Percentiles rank a stretch among this genome's conserved stretches.
Evolutionary conservation across 2,888 invertebrate genomes (phyloP).

Genomic region (Melolontha melolontha): DNA sequence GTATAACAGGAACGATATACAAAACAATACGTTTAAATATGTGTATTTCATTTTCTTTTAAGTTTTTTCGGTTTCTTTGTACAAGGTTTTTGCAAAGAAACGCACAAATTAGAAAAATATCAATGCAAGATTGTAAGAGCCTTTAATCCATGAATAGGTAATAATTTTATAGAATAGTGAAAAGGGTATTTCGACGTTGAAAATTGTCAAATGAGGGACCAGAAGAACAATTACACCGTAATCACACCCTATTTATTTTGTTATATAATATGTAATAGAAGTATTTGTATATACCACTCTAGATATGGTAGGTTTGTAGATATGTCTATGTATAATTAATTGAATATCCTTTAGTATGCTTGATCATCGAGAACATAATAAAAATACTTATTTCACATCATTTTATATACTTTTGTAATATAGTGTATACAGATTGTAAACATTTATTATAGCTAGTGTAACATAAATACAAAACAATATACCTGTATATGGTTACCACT

Average conservation of each 20-base stretch:
- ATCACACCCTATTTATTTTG: background rate
- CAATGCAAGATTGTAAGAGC: constrained; percentile 4
- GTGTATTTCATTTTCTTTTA: background rate
- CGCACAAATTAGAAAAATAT: constrained; percentile 26
- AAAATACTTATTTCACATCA: too few relatives aligned
- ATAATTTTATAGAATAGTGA: background rate
- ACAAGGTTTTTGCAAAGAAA: constrained; percentile 29
- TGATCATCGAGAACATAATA: too few relatives aligned
- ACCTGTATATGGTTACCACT: too few relatives aligned
- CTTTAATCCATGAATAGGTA: background rate
- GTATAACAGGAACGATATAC: too few relatives aligned
- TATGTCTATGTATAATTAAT: too few relatives aligned
- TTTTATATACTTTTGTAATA: too few relatives aligned
- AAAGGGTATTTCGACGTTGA: background rate
- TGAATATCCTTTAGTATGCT: too few relatives aligned
- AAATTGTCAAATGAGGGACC: constrained; percentile 10
- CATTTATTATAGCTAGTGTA: too few relatives aligned
- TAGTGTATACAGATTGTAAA: too few relatives aligned
- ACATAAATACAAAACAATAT: too few relatives aligned
- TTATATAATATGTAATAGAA: background rate
- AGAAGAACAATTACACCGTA: constrained; percentile 6
- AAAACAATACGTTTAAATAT: background rate
- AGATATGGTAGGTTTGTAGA: too few relatives aligned
- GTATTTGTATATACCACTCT: background rate
- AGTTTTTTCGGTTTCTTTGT: constrained; percentile 6